Conservation (phyloP, 1,140 invertebrate species). For the Sminthurides bifidus region DNA sequence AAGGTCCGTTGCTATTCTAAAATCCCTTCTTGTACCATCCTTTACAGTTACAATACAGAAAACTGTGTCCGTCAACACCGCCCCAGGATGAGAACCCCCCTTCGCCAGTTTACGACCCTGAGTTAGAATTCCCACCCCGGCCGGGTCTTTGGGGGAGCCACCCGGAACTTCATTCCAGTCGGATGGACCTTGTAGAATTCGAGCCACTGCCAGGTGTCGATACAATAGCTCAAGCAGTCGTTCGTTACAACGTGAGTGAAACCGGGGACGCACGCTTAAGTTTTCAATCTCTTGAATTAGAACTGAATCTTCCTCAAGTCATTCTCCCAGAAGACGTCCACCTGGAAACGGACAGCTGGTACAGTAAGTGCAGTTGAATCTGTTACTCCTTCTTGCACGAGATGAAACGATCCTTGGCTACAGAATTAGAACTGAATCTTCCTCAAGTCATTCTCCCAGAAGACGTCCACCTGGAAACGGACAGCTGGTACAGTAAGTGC, state of each 20-base stretch:
- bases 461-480: slow-evolving; percentile 22
- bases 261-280: slow-evolving; percentile 3
- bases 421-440: slow-evolving; percentile 31
- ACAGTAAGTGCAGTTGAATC: slow-evolving; percentile 34
- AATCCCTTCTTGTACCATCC: no score
- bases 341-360: slow-evolving; percentile 35
- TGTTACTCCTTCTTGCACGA: neutral
- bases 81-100: neutral
- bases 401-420: neutral
- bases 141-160: neutral
- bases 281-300: neutral
- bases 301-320: neutral
- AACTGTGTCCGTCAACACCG: neutral
- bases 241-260: neutral
- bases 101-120: neutral
- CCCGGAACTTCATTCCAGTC: neutral
- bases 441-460: neutral
- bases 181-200: slow-evolving; percentile 7
- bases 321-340: slow-evolving; percentile 5
- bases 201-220: slow-evolving; percentile 14
- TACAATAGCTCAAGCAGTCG: neutral
- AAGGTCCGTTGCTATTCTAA: no score
- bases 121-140: neutral
- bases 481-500: slow-evolving; percentile 37
- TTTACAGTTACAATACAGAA: neutral